phyloP scores from a whole-genome alignment of 2,797 vertebrate genomes.

The Gambelia wislizenii region DNA sequence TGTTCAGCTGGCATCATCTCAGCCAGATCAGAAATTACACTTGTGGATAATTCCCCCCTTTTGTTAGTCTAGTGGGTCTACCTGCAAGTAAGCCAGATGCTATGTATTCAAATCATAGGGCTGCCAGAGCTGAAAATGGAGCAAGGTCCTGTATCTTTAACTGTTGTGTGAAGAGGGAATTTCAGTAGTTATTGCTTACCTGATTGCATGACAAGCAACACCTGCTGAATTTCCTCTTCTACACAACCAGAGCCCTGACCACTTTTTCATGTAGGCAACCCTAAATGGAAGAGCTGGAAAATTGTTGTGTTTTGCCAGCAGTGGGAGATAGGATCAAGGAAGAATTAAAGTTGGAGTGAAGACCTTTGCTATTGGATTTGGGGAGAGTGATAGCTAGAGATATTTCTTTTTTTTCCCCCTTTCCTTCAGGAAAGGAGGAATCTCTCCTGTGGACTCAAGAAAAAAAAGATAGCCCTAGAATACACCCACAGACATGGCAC shows the following conservation, averaged over 20 bases:
- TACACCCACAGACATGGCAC: neutral
- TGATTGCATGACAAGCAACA: no score
- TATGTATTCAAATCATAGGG: no score
- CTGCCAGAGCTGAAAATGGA: no score
- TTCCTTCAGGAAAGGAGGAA: no score
- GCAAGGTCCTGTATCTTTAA: no score
- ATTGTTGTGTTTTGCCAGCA: neutral
- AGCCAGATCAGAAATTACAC: neutral
- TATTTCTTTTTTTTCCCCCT: neutral
- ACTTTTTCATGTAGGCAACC: no score
- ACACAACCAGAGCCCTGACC: no score
- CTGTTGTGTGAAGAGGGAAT: no score
- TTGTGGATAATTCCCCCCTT: neutral
- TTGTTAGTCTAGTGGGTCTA: neutral
- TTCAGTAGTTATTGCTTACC: no score
- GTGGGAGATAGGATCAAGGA: no score
- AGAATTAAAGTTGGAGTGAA: neutral
- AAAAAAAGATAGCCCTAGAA: neutral
- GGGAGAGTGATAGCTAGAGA: neutral
- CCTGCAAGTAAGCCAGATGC: neutral
- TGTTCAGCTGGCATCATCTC: neutral
- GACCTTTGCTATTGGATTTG: neutral
- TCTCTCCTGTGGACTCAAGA: no score
- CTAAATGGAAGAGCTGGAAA: neutral
- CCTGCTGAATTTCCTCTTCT: no score